A percentile compares a stretch with the other conserved stretches of the same genome.
Conservation (phyloP, 2,113 vertebrate species). For the Sialia sialis region DNA sequence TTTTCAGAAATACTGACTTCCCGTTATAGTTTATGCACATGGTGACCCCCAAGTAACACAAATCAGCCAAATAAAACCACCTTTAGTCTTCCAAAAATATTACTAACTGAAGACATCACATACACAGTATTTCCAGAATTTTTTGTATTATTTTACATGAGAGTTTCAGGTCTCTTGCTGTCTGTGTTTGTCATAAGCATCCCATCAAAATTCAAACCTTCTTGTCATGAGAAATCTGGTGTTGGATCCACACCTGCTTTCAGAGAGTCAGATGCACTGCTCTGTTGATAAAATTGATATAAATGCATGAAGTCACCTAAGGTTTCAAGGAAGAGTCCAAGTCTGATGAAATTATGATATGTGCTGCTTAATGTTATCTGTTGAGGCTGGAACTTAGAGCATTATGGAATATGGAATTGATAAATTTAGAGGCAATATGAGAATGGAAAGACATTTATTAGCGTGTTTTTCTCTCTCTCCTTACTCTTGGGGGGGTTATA, state of each 20-base stretch:
- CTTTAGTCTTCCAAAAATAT: neutral
- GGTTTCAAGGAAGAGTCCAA: slow-evolving; percentile 12
- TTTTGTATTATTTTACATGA: neutral
- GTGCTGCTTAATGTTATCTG: slow-evolving; percentile 21
- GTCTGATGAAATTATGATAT: slow-evolving; percentile 38
- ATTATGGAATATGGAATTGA: slow-evolving; percentile 22
- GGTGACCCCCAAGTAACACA: neutral
- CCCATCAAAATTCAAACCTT: neutral
- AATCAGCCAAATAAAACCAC: neutral
- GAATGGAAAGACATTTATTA: neutral
- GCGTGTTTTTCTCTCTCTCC: neutral
- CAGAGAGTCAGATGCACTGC: neutral
- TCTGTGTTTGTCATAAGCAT: neutral
- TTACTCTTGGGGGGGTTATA: neutral
- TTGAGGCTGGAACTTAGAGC: slow-evolving; percentile 8
- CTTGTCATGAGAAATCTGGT: neutral
- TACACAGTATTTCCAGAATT: neutral
- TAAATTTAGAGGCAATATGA: slow-evolving; percentile 29
- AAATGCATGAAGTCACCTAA: slow-evolving; percentile 41
- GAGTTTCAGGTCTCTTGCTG: neutral
- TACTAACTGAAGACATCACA: neutral
- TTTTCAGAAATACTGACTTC: slow-evolving; percentile 19
- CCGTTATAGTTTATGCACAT: neutral
- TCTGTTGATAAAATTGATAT: slow-evolving; percentile 36
- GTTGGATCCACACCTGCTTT: neutral